phyloP scores from a whole-genome alignment of 2,113 vertebrate species.

The Hipposideros armiger region DNA sequence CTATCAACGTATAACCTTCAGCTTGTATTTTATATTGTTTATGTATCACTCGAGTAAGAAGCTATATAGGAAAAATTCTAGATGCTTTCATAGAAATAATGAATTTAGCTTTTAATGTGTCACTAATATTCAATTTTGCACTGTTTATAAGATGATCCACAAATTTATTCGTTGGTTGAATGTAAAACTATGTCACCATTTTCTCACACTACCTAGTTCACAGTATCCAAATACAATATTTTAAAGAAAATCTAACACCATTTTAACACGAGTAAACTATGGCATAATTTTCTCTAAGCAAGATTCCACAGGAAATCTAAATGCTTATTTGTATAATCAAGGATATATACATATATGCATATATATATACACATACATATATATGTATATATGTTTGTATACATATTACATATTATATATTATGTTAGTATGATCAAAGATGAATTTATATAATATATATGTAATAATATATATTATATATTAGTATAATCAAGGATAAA shows the following conservation, averaged over 20 bases:
- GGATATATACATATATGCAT: neutral
- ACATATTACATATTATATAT: neutral
- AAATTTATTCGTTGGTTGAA: neutral
- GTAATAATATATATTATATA: neutral
- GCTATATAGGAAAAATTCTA: neutral
- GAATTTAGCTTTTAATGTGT: neutral
- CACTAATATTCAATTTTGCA: neutral
- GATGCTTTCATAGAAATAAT: neutral
- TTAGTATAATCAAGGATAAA: neutral
- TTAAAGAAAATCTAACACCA: neutral
- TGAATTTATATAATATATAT: neutral
- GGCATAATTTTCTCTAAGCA: neutral
- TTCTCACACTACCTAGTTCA: neutral
- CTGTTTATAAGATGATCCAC: neutral
- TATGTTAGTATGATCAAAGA: neutral
- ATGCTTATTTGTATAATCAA: no score
- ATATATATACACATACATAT: neutral
- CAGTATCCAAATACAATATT: neutral
- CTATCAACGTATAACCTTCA: neutral
- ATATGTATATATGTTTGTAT: no score
- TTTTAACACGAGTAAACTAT: constrained; percentile 19
- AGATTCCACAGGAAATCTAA: neutral
- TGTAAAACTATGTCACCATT: neutral
- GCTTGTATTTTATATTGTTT: neutral
- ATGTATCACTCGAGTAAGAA: neutral